phyloP scores from a whole-genome alignment of 2,888 invertebrate genomes.

The Hofmannophila pseudospretella region DNA sequence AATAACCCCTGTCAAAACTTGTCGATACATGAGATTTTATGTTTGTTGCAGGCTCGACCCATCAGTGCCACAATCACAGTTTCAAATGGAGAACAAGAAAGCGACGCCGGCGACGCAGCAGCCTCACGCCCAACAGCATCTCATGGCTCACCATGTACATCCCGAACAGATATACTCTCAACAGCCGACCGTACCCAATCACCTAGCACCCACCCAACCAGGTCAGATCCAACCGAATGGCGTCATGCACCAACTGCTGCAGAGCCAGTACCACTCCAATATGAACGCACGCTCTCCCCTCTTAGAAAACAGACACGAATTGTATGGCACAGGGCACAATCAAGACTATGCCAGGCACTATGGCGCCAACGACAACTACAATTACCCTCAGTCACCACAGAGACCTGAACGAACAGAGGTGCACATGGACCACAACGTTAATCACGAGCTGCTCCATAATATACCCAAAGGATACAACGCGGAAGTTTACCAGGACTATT shows the following conservation, averaged over 20 bases:
- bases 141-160: constrained; percentile 70
- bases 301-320: constrained; percentile 76
- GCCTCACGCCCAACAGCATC: constrained; percentile 68
- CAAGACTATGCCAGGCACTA: constrained; percentile 74
- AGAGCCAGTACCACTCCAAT: constrained; percentile 67
- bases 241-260: constrained; percentile 74
- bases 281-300: constrained; percentile 71
- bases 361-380: constrained; percentile 76
- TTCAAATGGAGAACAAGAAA: constrained; percentile 83
- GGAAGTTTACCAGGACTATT: constrained; percentile 76
- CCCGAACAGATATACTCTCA: constrained; percentile 70
- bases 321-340: constrained; percentile 75
- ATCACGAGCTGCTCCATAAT: constrained; percentile 63
- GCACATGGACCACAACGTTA: constrained; percentile 64
- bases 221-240: constrained; percentile 58
- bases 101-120: constrained; percentile 73
- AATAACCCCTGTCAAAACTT: constrained; percentile 17
- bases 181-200: constrained; percentile 63
- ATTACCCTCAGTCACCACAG: constrained; percentile 70
- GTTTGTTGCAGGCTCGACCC: constrained; percentile 83
- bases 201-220: constrained; percentile 29
- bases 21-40: constrained; percentile 21
- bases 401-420: constrained; percentile 62
- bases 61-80: constrained; percentile 79
- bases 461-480: constrained; percentile 76